phyloP scores from a whole-genome alignment of 1,140 invertebrate species.

The Papilio polyxenes region DNA sequence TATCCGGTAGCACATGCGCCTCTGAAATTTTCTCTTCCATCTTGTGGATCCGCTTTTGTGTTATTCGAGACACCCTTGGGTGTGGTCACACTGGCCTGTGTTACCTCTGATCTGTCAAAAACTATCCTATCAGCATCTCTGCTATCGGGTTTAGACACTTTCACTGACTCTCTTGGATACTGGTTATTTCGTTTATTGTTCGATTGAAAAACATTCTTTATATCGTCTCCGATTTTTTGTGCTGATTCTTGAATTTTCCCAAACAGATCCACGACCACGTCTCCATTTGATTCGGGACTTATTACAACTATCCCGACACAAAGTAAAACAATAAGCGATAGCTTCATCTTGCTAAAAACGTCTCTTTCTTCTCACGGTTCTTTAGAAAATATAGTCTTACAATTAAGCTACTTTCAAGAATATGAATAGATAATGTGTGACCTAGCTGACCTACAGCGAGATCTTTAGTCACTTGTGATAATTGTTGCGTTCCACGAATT shows the following conservation, averaged over 20 bases:
- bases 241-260: constrained; percentile 44
- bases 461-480: constrained; percentile 35
- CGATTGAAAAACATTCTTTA: constrained; percentile 35
- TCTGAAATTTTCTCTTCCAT: constrained; percentile 58
- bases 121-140: constrained; percentile 4
- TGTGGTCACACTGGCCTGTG: constrained; percentile 38
- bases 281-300: constrained; percentile 17
- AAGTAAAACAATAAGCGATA: constrained; percentile 42
- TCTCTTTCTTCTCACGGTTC: constrained; percentile 37
- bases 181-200: constrained; percentile 14
- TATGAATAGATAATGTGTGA: constrained; percentile 45
- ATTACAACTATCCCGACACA: constrained; percentile 36
- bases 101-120: constrained; percentile 34
- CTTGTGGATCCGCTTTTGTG: constrained; percentile 42
- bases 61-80: constrained; percentile 11
- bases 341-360: constrained; percentile 48
- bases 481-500: constrained; percentile 43
- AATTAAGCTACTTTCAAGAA: constrained; percentile 45
- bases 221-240: constrained; percentile 42
- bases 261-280: constrained; percentile 41
- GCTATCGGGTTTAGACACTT: constrained; percentile 30
- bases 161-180: constrained; percentile 10
- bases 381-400: constrained; percentile 41
- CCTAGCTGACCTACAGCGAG: constrained; percentile 31
- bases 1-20: constrained; percentile 59